Conservation (phyloP, 92 coral and sea anemone genomes). For the Nematostella vectensis region DNA sequence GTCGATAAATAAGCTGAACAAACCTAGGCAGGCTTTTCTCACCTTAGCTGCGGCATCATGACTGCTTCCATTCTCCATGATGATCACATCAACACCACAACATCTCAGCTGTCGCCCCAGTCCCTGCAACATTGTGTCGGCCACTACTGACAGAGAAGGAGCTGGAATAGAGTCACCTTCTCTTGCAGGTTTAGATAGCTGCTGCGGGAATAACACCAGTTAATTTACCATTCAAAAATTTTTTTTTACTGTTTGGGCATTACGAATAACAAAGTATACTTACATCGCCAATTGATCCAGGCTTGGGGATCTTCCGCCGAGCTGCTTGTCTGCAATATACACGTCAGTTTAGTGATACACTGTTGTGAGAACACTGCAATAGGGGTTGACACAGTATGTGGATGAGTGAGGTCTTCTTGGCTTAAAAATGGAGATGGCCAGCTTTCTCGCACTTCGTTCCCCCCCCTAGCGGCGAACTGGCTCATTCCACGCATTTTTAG, state of each 20-base stretch:
- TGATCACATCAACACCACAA: slow-evolving; percentile 90
- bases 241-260: background rate
- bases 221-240: background rate
- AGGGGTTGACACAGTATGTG: too few relatives aligned
- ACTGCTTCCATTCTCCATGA: slow-evolving; percentile 60
- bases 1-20: background rate
- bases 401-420: too few relatives aligned
- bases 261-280: background rate
- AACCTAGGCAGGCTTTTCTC: background rate
- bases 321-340: slow-evolving; percentile 9
- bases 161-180: slow-evolving; percentile 67
- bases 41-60: slow-evolving; percentile 77
- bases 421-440: too few relatives aligned
- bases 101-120: slow-evolving; percentile 97
- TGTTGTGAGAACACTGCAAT: too few relatives aligned
- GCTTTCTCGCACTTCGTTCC: too few relatives aligned
- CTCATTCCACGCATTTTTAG: too few relatives aligned
- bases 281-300: slow-evolving; percentile 35
- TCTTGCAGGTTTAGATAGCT: slow-evolving; percentile 31
- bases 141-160: slow-evolving; percentile 71
- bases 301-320: slow-evolving; percentile 32
- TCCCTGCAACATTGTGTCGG: slow-evolving; percentile 96
- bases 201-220: slow-evolving; percentile 26
- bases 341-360: background rate
- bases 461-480: too few relatives aligned